Evolutionary conservation across 2,113 vertebrate species (phyloP).

Genomic region (Gopherus flavomarginatus): DNA sequence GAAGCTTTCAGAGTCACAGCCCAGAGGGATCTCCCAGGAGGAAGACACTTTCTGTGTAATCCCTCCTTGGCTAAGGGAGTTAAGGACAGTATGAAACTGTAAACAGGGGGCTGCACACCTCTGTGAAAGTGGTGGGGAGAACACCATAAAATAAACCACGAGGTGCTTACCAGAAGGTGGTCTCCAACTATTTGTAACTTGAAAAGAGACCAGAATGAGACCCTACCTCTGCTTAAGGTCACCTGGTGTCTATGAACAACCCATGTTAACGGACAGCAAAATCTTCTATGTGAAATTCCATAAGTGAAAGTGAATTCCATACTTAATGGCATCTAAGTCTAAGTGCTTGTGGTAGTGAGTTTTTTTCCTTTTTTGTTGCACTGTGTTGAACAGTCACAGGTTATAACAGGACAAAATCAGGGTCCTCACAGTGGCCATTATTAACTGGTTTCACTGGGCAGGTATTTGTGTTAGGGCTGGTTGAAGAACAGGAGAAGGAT

Average conservation of each 20-base stretch:
- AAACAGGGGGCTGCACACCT: no score
- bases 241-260: background rate
- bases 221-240: background rate
- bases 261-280: background rate
- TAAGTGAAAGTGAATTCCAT: background rate
- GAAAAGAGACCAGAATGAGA: background rate
- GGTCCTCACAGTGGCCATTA: background rate
- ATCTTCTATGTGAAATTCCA: background rate
- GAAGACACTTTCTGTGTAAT: background rate
- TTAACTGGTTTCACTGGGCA: background rate
- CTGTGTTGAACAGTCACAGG: background rate
- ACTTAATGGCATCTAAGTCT: background rate
- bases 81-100: background rate
- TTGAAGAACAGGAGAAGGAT: constrained; percentile 23
- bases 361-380: background rate
- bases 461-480: background rate
- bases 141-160: background rate
- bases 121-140: background rate
- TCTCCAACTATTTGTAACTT: background rate
- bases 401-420: background rate
- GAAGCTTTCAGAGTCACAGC: background rate
- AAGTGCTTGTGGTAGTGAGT: background rate
- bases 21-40: background rate
- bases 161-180: background rate
- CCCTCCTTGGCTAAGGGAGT: background rate